Evolutionary conservation across 2,797 vertebrate genomes (phyloP).

Genomic region (Microctenopoma steveboyesi): DNA sequence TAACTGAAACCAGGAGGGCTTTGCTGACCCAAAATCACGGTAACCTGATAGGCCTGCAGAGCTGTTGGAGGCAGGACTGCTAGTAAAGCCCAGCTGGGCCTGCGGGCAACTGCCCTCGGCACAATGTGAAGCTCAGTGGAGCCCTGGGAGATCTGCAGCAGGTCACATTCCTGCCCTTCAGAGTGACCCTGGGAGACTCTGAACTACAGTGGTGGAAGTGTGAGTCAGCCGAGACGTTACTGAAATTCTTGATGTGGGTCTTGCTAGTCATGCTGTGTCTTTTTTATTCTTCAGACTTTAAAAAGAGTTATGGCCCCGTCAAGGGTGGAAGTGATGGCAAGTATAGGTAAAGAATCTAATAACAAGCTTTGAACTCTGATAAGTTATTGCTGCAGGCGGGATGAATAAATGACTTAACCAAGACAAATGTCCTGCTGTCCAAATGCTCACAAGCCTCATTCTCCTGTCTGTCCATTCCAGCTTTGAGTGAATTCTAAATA

Average conservation of each 20-base stretch:
- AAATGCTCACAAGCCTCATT: constrained; percentile 22
- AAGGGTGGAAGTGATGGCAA: constrained; percentile 25
- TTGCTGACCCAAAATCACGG: constrained; percentile 63
- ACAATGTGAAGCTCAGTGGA: constrained; percentile 64
- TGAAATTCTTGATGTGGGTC: neutral
- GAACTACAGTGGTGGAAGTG: constrained; percentile 7
- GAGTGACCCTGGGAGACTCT: constrained; percentile 37
- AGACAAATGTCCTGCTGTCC: constrained; percentile 34
- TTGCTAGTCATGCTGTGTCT: neutral
- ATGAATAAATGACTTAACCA: constrained; percentile 46
- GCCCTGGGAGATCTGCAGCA: constrained; percentile 40
- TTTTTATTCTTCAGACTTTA: constrained; percentile 28
- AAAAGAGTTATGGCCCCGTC: constrained; percentile 31
- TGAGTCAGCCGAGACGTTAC: constrained; percentile 18
- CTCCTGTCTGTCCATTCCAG: constrained; percentile 25
- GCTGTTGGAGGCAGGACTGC: constrained; percentile 55
- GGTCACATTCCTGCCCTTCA: constrained; percentile 59
- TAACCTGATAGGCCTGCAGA: constrained; percentile 70
- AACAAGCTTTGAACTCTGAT: constrained; percentile 48
- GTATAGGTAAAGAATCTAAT: constrained; percentile 24
- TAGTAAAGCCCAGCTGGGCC: constrained; percentile 66
- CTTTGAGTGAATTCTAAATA: constrained; percentile 30
- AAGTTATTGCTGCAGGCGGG: constrained; percentile 40
- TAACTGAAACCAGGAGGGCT: constrained; percentile 81
- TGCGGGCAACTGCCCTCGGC: constrained; percentile 39